Evolutionary conservation across 2,797 vertebrate species (phyloP), one percentile per base, ranked within the genome.

Genomic region (Pagetopsis macropterus): DNA sequence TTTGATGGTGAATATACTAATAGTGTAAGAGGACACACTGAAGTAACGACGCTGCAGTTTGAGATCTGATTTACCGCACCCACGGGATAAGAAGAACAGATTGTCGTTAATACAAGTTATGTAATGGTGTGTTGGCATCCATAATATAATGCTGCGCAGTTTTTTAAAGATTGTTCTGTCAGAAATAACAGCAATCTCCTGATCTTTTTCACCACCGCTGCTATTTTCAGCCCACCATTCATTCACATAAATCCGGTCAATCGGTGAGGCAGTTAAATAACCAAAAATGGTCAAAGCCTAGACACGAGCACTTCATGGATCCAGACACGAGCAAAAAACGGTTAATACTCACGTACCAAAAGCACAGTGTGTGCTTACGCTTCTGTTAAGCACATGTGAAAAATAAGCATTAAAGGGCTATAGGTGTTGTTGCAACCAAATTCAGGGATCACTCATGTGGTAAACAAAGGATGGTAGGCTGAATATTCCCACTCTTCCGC

Each of bases 401-500:
- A 46, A 14, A 1, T 50, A 10, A 37, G 7, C n/a, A 40, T 46
- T 9, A 14, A 44, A 21, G 45, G 15, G 66, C 23, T 67, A 23
- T 1, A 43, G 9, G 45, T 84, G 82, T 64, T 85, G 86, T 74
- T 79, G 78, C 45, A 79, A 78, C 75, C 69, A n/a, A 68, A 71
- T 78, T 83, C 58, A 74, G 65, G 55, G 65, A 74, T 75, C 87
- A 80, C 51, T 60, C 81, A 55, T 79, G 86, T 84, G 88, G 90
- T 93, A 93, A 93, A 93, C 92, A 93, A 93, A 93, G 90, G 90
- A 89, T 72, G 88, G 70, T 27, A 51, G 75, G 61, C 64, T 78
- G 61, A 71, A 58, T 67, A 69, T 81, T 85, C 85, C 82, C 84
- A 79, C 87, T 91, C 92, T 92, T 92, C 93, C 92, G 91, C 84